Percentiles rank a stretch among this genome's conserved stretches.
These are phyloP conservation scores for Aulostomus chinensis DNA, from an alignment of 2,797 vertebrate species.

Conservation along the genomic window DNA sequence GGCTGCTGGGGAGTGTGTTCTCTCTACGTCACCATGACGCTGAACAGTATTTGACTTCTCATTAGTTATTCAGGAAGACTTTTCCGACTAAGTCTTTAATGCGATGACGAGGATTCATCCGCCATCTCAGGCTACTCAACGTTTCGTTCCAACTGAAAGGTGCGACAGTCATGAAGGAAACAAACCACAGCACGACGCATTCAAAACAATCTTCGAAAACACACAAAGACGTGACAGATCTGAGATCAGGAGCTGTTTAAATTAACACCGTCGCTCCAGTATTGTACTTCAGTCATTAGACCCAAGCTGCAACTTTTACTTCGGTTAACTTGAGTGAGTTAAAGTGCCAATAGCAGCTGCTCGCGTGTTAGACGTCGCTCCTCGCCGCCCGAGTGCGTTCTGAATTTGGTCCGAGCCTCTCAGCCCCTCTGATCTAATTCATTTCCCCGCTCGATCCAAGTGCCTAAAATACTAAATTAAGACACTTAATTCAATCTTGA, in stretches of 20 bases:
- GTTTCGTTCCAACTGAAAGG: too few relatives aligned
- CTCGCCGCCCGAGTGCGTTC: constrained; percentile 48
- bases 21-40: constrained; percentile 36
- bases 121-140: too few relatives aligned
- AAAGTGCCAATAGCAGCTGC: constrained; percentile 71
- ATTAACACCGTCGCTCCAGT: constrained; percentile 25
- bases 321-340: constrained; percentile 35
- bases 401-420: constrained; percentile 58
- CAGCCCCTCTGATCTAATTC: constrained; percentile 8
- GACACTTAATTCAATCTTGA: constrained; percentile 18
- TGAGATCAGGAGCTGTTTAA: constrained; percentile 22
- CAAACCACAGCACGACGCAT: constrained; percentile 34
- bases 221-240: constrained; percentile 12
- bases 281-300: constrained; percentile 40
- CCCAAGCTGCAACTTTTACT: constrained; percentile 37
- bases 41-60: constrained; percentile 29
- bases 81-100: constrained; percentile 36
- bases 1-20: constrained; percentile 14
- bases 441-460: constrained; percentile 36
- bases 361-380: constrained; percentile 5
- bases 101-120: constrained; percentile 1
- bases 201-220: constrained; percentile 23
- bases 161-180: constrained; percentile 52
- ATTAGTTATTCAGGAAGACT: constrained; percentile 42
- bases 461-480: constrained; percentile 35